Evolutionary conservation across 2,888 invertebrate species (phyloP), one percentile per base, ranked within the genome.

Genomic region (Papilio demoleus): DNA sequence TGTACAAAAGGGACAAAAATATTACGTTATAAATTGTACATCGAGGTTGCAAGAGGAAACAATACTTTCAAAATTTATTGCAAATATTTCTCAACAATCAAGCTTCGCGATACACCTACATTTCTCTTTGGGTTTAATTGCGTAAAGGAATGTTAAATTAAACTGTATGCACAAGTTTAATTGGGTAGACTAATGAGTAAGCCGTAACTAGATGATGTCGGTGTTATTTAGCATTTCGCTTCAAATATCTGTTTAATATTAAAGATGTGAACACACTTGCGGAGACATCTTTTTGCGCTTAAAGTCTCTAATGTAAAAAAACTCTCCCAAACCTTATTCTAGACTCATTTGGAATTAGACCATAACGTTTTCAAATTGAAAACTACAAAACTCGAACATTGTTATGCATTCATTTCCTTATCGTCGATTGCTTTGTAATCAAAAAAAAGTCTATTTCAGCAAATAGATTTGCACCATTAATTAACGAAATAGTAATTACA

Each of bases 61-160:
- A 58, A 65, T 42, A 34, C 42, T 65, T 65, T 65, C 42, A 42
- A 34, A 17, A 56, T 31, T 56, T 40, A 56, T 56, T 58, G 4
- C 14, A n/a, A 47, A n/a, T 27, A 58, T 65, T 56, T 42, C 40
- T 42, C 42, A 65, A 65, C 56, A n/a, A 42, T 22, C 9, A 22
- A 42, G 42, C 17, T 53, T 6, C 6, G 17, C 40, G 38, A 27
- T 31, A 56, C 53, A 36, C 38, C 40, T 65, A 27, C 19, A 40
- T 31, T 17, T 40, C 19, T 38, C 56, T 65, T 34, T 14, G 5
- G n/a, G 6, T 64, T 64, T 14, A 65, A 42, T 58, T 65, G 40
- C 19, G 58, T 58, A 42, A 58, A 42, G 19, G 42, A 58, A 31
- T 31, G 19, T 22, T 1, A 34, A 58, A 58, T 65, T 58, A 31